phyloP scores from a whole-genome alignment of 1,140 invertebrate species.

The Nephila pilipes region DNA sequence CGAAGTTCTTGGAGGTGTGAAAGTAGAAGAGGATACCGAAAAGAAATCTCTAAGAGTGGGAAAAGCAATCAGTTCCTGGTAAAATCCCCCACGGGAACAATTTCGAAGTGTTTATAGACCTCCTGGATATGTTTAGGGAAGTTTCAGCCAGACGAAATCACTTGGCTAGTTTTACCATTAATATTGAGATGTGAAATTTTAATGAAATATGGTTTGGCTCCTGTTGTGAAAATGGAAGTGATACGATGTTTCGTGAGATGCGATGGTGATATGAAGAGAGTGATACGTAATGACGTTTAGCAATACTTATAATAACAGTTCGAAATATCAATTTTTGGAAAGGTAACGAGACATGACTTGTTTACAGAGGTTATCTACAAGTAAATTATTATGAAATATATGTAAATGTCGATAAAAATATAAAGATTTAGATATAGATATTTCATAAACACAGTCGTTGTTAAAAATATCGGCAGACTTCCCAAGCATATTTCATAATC shows the following conservation, averaged over 20 bases:
- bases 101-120: slow-evolving; percentile 31
- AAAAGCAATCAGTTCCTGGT: background rate
- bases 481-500: too few relatives aligned
- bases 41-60: background rate
- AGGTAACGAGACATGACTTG: too few relatives aligned
- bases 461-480: too few relatives aligned
- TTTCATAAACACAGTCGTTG: too few relatives aligned
- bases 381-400: too few relatives aligned
- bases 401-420: too few relatives aligned
- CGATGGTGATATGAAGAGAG: background rate
- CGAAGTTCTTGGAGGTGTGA: background rate
- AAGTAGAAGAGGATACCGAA: background rate
- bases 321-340: too few relatives aligned
- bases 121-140: background rate
- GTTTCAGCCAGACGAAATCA: background rate
- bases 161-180: background rate
- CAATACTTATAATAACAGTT: too few relatives aligned
- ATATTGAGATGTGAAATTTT: slow-evolving; percentile 33
- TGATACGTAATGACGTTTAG: background rate
- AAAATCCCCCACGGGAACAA: background rate
- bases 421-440: too few relatives aligned
- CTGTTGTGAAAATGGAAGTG: background rate
- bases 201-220: slow-evolving; percentile 3
- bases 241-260: background rate
- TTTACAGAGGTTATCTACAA: too few relatives aligned